A percentile compares a stretch with the other conserved stretches of the same genome.
Conservation (phyloP, 2,797 vertebrate genomes). For the Garrulus glandarius region DNA sequence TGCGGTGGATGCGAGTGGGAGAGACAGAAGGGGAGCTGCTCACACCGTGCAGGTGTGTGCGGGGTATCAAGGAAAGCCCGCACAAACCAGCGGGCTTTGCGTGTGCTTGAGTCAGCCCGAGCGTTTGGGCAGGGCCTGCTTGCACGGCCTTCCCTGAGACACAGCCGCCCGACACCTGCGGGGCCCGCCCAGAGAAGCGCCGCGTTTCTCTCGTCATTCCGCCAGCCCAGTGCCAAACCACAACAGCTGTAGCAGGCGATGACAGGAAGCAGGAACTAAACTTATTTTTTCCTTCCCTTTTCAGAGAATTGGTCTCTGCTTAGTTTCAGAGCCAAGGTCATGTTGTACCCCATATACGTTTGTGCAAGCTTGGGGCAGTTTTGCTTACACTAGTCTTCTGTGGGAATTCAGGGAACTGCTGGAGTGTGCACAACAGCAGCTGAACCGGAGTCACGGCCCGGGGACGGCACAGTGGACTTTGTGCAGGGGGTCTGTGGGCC, state of each 20-base stretch:
- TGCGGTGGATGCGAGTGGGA: too few species aligned
- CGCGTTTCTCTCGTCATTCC: fast-evolving
- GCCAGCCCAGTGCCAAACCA: fast-evolving
- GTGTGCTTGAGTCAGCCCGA: fast-evolving
- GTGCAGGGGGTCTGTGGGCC: fast-evolving
- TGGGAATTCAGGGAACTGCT: fast-evolving
- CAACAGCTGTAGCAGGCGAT: fast-evolving
- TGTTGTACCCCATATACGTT: fast-evolving
- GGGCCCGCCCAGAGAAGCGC: fast-evolving
- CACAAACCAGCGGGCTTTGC: too few species aligned
- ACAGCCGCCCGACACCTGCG: fast-evolving
- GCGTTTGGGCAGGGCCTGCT: fast-evolving
- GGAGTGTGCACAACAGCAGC: fast-evolving
- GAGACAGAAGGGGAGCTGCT: neutral
- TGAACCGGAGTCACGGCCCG: fast-evolving
- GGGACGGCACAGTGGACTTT: fast-evolving
- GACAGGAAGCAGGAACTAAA: neutral
- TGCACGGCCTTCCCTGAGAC: fast-evolving
- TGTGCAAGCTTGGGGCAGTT: neutral
- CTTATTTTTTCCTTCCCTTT: neutral
- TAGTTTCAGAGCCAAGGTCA: neutral
- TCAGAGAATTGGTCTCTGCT: neutral
- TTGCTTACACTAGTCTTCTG: neutral
- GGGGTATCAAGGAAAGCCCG: fast-evolving
- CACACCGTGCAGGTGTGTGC: fast-evolving